Evolutionary conservation across 1,140 invertebrate genomes (phyloP), one percentile per base, ranked within the genome.

Genomic region (Apis mellifera): DNA sequence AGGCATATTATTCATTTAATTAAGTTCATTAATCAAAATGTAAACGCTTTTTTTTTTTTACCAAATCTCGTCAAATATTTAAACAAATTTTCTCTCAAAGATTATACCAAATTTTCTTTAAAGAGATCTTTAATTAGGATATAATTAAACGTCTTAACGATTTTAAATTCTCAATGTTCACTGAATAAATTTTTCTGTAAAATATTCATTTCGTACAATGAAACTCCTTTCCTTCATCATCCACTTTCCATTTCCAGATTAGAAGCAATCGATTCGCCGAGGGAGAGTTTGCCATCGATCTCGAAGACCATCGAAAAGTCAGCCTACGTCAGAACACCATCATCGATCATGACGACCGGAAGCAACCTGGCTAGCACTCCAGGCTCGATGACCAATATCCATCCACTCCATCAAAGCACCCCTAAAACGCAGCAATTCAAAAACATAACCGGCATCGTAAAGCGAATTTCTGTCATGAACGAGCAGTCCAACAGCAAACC

Each of bases 371-470:
- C 21, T 7, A 13, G 26, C 19, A 32, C 52, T 1, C 57, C 54
- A 1, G 2, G 13, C 3, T n/a, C 55, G 5, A 42, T 11, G 12
- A 69, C 2, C 5, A 26, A 1, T 32, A 4, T 69, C 0, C 32
- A n/a, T 5, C 74, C 82, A 2, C 42, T 75, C 1, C 59, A 42
- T 21, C 77, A 88, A 5, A 88, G 85, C 23, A 88, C 85, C 5
- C 85, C 82, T 15, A 85, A 68, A 23, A 19, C 19, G 13, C 23
- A 48, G 21, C 59, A 69, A 0, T n/a, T n/a, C 1, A 48, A 23
- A 42, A 9, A 13, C 15, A 68, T 78, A 13, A 4, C 0, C 23
- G 11, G 17, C 21, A 4, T 23, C 2, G 17, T 4, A 19, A 75
- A 59, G 32, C 13, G 9, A 5, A 9, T 52, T 17, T 15, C 19